Conservation (phyloP, 2,113 vertebrate genomes). For the Cephalopterus ornatus region DNA sequence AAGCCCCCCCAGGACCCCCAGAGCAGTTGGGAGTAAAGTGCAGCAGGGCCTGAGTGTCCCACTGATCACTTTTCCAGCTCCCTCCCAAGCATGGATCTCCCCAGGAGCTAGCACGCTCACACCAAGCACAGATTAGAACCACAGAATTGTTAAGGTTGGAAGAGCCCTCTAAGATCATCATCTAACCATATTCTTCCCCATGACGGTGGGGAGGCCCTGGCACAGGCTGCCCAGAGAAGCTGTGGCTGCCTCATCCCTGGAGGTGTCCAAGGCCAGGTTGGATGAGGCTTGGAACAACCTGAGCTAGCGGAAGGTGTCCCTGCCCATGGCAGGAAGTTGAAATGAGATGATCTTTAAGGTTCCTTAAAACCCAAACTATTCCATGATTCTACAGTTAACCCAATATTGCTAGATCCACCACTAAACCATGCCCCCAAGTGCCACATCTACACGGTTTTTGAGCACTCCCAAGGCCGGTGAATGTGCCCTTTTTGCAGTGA, state of each 20-base stretch:
- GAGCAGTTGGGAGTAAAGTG: rapidly evolving
- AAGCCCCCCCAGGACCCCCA: rapidly evolving
- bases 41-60: not conserved
- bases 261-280: not conserved
- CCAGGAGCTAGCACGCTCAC: rapidly evolving
- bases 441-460: rapidly evolving
- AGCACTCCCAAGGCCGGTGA: not conserved
- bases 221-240: not conserved
- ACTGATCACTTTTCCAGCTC: rapidly evolving
- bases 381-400: not conserved
- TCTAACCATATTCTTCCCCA: too few species aligned
- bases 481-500: rapidly evolving
- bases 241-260: not conserved
- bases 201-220: not conserved
- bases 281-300: not conserved
- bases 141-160: rapidly evolving
- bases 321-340: not conserved
- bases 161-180: not conserved
- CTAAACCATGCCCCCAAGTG: rapidly evolving
- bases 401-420: not conserved
- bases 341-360: not conserved
- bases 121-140: rapidly evolving
- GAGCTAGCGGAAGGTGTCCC: not conserved
- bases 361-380: not conserved
- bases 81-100: rapidly evolving